Base-by-base conservation (phyloP, 2,113 vertebrate species). In the Nibea albiflora region DNA sequence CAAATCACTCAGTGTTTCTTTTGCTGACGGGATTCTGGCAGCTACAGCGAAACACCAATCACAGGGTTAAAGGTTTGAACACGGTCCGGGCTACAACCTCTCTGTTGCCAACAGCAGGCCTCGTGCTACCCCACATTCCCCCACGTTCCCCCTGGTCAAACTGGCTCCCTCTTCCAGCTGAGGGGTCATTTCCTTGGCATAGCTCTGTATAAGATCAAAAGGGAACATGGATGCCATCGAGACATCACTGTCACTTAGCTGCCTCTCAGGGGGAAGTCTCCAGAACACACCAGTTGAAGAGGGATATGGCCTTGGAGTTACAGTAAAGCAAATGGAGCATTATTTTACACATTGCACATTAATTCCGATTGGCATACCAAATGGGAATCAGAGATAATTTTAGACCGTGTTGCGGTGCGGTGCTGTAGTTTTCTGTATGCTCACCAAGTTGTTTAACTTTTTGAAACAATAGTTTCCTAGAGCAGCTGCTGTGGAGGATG, bases 21-120 rank as follows among this genome's bases (percentile, higher is more conserved):
- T 16, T 31, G 61, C 79, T 89, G 87, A 89, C 73, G 71, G 64
- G 52, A 63, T 12, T 73, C 75, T 67, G 76, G 81, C 84, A 83
- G 65, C 57, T 0, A n/a, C 76, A 63, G 75, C 57, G 6, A 12
- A 64, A 76, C 72, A 80, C 69, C 76, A 82, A 66, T 87, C 72
- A 76, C 66, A 71, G 75, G 79, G 77, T 58, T 78, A 77, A 79
- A 84, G 80, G 65, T 82, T 71, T 58, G 24, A 68, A 65, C 52
- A 44, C 84, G 60, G 44, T 57, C 76, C 52, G 71, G 44, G 62
- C 60, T 67, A 42, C 65, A 80, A 65, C 49, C 8, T 56, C 63
- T 47, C 22, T 63, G 82, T 16, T 63, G 82, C 75, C 75, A 62
- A 31, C 46, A 81, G 28, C 56, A 54, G 12, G 22, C n/a, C 39